phyloP scores from a whole-genome alignment of 1,140 invertebrate species.

The Drosophila fuyamai region DNA sequence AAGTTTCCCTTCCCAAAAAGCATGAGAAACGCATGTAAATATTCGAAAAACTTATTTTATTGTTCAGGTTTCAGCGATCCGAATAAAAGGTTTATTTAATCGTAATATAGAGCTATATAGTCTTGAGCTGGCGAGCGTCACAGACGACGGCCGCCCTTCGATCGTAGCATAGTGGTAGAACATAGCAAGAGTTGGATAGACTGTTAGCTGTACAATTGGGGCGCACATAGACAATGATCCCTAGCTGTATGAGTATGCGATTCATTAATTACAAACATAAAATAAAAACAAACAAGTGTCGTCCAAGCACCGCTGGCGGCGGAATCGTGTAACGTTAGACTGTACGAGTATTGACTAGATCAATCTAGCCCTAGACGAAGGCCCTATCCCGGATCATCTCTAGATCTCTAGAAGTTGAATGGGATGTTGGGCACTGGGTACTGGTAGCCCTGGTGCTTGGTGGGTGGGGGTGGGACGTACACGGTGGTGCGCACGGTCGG shows the following conservation, averaged over 20 bases:
- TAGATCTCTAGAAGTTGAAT: constrained; percentile 77
- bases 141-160: constrained; percentile 38
- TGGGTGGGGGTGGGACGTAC: constrained; percentile 42
- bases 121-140: constrained; percentile 58
- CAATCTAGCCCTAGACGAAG: constrained; percentile 82
- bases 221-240: constrained; percentile 53
- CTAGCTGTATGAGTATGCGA: constrained; percentile 71
- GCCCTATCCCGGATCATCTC: constrained; percentile 40
- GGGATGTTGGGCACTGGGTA: constrained; percentile 85
- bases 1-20: background rate
- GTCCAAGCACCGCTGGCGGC: constrained; percentile 69
- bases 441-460: constrained; percentile 83
- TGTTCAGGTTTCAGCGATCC: constrained; percentile 69
- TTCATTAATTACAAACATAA: constrained; percentile 72
- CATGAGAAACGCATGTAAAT: constrained; percentile 15
- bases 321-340: constrained; percentile 66
- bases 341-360: constrained; percentile 81
- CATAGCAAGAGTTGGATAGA: constrained; percentile 56
- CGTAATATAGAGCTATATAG: constrained; percentile 77
- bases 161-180: constrained; percentile 40
- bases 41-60: constrained; percentile 80
- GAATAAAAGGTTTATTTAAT: constrained; percentile 71
- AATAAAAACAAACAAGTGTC: constrained; percentile 72
- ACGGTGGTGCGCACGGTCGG: constrained; percentile 36
- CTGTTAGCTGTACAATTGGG: constrained; percentile 60